Evolutionary conservation across 2,888 invertebrate species (phyloP), one percentile per base, ranked within the genome.

Genomic region (Rotaria magnacalcarata): DNA sequence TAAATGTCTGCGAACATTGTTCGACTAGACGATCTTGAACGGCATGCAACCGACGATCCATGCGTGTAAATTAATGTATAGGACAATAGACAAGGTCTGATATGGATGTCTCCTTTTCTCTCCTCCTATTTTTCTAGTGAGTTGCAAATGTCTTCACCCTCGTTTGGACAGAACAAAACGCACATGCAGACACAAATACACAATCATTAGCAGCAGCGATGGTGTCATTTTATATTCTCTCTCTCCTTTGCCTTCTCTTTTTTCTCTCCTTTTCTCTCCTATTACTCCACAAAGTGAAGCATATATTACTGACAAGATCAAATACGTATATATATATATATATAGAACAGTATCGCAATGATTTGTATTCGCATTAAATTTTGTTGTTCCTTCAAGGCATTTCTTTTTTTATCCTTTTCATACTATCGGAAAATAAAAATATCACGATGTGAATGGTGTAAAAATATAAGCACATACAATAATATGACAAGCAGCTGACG

Each of bases 1-100:
- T 80, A 21, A 80, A 80, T 14, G 80, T 80, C 67, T 67, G 67
- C 34, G 67, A 6, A 67, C 34, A 67, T 16, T 67, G 67, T 80
- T 80, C 80, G 43, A 47, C 43, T 47, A 80, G 43, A 19, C 80
- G 80, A n/a, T 80, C 80, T 80, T 80, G 80, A 47, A 80, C 80
- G n/a, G 43, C 19, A 24, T 80, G 80, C 47, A 80, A 80, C n/a
- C 80, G 80, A 11, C 80, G 80, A n/a, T 80, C 47, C 80, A 80
- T 80, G 5, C 7, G 14, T 67, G 34, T 41, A 67, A 67, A 67
- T 67, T 67, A 67, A 67, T 19, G 19, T 19, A 6, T 16, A 41
- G 16, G 5, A 27, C 34, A 34, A 67, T 3, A 14, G 14, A 41
- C 16, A 34, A 34, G 16, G 4, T n/a, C 34, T 10, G 27, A 41